Evolutionary conservation across 2,888 invertebrate species (phyloP).

Genomic region (Auanema sp.): DNA sequence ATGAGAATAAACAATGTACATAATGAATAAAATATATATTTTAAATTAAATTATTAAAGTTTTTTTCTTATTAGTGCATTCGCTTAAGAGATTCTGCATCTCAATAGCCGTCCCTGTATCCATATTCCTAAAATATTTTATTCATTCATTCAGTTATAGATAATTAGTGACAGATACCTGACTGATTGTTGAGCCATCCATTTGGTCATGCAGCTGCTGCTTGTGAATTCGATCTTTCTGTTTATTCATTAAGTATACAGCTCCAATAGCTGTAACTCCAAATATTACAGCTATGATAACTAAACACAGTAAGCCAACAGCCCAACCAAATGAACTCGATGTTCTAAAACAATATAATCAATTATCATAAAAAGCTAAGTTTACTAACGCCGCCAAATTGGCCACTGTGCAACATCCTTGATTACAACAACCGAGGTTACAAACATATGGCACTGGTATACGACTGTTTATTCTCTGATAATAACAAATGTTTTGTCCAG

Average conservation of each 20-base stretch:
- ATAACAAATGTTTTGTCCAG: constrained; percentile 55
- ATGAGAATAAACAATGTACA: no score
- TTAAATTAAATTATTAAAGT: no score
- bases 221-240: constrained; percentile 41
- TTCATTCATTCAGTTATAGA: no score
- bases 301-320: constrained; percentile 50
- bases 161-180: no score
- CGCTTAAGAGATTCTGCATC: no score
- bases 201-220: constrained; percentile 33
- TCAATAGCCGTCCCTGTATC: no score
- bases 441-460: constrained; percentile 50
- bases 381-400: constrained; percentile 46
- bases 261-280: constrained; percentile 33
- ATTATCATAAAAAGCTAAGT: neutral
- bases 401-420: constrained; percentile 54
- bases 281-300: constrained; percentile 49
- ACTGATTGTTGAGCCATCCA: constrained; percentile 35
- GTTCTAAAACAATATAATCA: constrained; percentile 4
- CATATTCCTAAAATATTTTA: no score
- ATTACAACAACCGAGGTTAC: constrained; percentile 55
- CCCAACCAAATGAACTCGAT: constrained; percentile 53
- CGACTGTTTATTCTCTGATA: constrained; percentile 45
- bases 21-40: no score
- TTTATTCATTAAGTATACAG: constrained; percentile 39
- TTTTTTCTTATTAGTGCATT: no score